Evolutionary conservation across 2,113 vertebrate species (phyloP).

Genomic region (Cricetomys ansorgei): DNA sequence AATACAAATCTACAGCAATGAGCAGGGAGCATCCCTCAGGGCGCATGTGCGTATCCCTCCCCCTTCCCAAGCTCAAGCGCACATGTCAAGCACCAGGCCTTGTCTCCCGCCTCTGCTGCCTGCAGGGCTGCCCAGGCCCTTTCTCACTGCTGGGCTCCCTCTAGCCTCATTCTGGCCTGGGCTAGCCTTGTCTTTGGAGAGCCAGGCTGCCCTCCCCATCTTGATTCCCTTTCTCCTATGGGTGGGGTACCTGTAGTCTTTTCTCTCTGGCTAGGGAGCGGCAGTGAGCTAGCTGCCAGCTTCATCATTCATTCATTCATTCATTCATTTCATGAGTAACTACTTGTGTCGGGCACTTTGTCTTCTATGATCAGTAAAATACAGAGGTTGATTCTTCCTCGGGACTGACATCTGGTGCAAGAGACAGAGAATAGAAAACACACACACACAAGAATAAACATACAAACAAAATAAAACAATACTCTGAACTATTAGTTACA

Average conservation of each 20-base stretch:
- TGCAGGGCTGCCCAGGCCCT: no score
- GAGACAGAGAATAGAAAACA: not conserved
- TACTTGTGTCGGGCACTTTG: not conserved
- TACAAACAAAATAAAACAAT: not conserved
- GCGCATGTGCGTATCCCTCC: rapidly evolving
- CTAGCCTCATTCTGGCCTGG: no score
- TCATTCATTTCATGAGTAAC: not conserved
- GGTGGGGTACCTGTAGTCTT: not conserved
- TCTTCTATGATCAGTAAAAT: not conserved
- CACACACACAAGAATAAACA: not conserved
- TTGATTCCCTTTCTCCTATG: not conserved
- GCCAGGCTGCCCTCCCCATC: not conserved
- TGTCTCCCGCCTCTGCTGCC: not conserved
- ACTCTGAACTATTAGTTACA: not conserved
- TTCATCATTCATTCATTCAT: not conserved
- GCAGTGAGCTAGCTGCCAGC: no score
- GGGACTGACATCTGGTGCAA: not conserved
- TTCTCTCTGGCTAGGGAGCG: not conserved
- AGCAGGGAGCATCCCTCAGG: not conserved
- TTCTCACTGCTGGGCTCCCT: no score
- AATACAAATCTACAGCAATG: slow-evolving; percentile 73
- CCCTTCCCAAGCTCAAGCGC: no score
- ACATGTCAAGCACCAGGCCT: not conserved
- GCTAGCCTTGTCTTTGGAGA: not conserved
- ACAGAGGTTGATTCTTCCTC: not conserved